A percentile compares a stretch with the other conserved stretches of the same genome.
These are phyloP conservation scores for Vanessa atalanta DNA, from an alignment of 1,140 invertebrate species.

Conservation along the genomic window DNA sequence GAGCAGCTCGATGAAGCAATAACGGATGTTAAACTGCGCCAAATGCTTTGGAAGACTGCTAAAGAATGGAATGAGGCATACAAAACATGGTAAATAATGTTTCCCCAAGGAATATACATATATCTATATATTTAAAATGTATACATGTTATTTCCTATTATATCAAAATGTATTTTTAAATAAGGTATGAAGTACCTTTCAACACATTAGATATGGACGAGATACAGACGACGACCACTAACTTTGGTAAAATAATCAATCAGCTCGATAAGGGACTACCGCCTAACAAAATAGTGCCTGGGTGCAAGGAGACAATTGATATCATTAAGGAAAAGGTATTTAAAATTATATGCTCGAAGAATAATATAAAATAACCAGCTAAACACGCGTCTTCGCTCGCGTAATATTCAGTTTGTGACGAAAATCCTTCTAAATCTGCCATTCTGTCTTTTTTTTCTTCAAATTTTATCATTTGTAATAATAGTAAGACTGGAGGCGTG, in stretches of 20 bases:
- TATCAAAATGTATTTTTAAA: conserved; percentile 7
- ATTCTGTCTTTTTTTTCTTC: too few species aligned
- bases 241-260: conserved; percentile 86
- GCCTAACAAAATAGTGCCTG: conserved; percentile 87
- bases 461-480: too few species aligned
- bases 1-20: conserved; percentile 89
- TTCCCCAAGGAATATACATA: not conserved
- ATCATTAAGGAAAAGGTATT: conserved; percentile 87
- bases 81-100: conserved; percentile 52
- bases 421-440: too few species aligned
- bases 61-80: conserved; percentile 84
- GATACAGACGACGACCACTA: conserved; percentile 84
- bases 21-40: conserved; percentile 88
- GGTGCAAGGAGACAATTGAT: conserved; percentile 88
- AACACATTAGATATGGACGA: conserved; percentile 86
- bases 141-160: not conserved
- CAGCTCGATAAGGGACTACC: conserved; percentile 90
- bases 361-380: not conserved
- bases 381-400: not conserved
- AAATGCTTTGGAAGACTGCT: conserved; percentile 88
- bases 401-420: too few species aligned
- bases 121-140: not conserved
- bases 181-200: conserved; percentile 85
- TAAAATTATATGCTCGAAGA: not conserved
- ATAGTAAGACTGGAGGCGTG: too few species aligned